Conservation (phyloP, 1,140 invertebrate genomes). For the Gryllus bimaculatus region DNA sequence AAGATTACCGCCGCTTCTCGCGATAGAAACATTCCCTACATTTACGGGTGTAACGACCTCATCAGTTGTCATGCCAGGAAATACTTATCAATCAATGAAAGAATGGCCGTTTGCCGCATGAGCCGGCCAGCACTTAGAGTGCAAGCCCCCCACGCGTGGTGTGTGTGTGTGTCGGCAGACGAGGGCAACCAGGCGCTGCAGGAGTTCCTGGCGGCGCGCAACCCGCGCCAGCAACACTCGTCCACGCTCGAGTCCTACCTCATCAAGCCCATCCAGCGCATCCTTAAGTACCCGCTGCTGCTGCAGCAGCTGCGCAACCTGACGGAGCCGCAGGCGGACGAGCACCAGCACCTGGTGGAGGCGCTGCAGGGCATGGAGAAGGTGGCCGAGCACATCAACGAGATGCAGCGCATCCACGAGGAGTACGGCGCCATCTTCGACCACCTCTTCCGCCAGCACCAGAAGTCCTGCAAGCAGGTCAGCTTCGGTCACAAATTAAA, state of each 20-base stretch:
- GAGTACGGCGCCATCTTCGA: slow-evolving; percentile 98
- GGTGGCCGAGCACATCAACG: slow-evolving; percentile 98
- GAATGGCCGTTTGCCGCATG: no score
- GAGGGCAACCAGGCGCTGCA: slow-evolving; percentile 93
- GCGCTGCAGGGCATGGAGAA: slow-evolving; percentile 94
- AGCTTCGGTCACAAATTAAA: no score
- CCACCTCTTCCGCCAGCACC: slow-evolving; percentile 87
- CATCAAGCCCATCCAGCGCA: slow-evolving; percentile 97
- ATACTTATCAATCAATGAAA: no score
- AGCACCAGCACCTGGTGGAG: slow-evolving; percentile 90
- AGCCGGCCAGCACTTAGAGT: no score
- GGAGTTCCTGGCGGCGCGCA: slow-evolving; percentile 86
- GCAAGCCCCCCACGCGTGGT: no score
- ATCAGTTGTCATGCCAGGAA: no score
- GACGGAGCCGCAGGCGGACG: slow-evolving; percentile 82
- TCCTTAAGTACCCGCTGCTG: slow-evolving; percentile 93
- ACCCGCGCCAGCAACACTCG: slow-evolving; percentile 92
- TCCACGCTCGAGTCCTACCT: slow-evolving; percentile 95
- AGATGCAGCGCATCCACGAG: slow-evolving; percentile 99
- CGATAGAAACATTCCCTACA: no score
- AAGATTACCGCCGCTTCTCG: no score
- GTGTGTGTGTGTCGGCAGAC: slow-evolving; percentile 35
- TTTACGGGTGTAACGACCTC: no score
- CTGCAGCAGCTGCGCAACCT: slow-evolving; percentile 90
- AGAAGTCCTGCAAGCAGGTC: slow-evolving; percentile 85